A percentile compares a stretch with the other conserved stretches of the same genome.
Conservation (phyloP, 2,797 vertebrate species). For the Ara ararauna region DNA sequence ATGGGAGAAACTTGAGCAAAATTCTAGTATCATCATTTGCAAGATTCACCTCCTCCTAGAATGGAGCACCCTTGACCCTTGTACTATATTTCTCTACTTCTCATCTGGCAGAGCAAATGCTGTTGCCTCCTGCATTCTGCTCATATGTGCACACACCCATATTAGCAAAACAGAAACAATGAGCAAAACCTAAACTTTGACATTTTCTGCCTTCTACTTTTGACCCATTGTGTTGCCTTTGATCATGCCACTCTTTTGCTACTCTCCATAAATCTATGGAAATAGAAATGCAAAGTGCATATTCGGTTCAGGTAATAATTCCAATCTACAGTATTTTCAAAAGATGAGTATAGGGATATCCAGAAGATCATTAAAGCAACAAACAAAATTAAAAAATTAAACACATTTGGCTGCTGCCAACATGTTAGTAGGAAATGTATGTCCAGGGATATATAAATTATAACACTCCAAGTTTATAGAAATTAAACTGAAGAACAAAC, state of each 20-base stretch:
- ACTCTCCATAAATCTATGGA: not conserved
- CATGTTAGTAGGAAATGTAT: not conserved
- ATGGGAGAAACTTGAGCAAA: not conserved
- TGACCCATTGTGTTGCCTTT: not conserved
- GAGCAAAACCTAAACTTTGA: not conserved
- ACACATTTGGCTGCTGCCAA: not conserved
- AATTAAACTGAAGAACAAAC: not conserved
- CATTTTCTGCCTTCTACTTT: not conserved
- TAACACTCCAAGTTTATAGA: not conserved
- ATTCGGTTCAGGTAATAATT: not conserved
- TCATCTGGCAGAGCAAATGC: not conserved
- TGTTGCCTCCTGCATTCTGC: not conserved
- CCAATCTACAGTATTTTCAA: not conserved
- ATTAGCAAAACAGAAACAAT: not conserved
- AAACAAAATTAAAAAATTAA: not conserved
- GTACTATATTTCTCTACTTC: not conserved
- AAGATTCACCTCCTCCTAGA: not conserved
- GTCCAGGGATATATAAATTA: not conserved
- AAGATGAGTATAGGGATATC: not conserved
- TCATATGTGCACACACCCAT: fast-evolving
- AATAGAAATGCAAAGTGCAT: not conserved
- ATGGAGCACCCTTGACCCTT: not conserved
- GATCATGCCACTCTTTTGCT: not conserved
- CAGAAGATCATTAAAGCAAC: not conserved
- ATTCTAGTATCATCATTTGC: not conserved